phyloP scores from a whole-genome alignment of 2,113 vertebrate genomes.

The Oreochromis niloticus region DNA sequence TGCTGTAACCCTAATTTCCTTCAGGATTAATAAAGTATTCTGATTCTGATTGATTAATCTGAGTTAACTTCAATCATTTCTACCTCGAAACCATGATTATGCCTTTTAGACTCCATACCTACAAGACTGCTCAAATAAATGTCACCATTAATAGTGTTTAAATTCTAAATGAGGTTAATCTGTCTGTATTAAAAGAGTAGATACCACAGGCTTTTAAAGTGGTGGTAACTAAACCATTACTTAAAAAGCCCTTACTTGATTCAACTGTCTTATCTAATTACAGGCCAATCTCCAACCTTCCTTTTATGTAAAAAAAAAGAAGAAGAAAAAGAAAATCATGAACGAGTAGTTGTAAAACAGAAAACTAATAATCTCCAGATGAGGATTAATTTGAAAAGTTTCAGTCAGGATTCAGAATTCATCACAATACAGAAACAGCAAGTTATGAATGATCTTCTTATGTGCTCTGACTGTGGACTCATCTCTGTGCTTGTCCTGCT shows the following conservation, averaged over 20 bases:
- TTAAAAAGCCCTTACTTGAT: background rate
- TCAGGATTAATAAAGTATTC: too few relatives aligned
- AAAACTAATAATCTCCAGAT: background rate
- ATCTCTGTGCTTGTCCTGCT: too few relatives aligned
- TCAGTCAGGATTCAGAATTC: too few relatives aligned
- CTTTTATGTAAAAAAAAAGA: background rate
- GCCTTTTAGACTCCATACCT: background rate
- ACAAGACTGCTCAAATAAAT: background rate
- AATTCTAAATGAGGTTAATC: background rate
- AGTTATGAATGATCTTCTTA: too few relatives aligned
- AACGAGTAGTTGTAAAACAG: background rate
- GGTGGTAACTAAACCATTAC: background rate
- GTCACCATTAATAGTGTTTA: background rate
- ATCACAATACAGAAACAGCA: too few relatives aligned
- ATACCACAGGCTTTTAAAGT: background rate
- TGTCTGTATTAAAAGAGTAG: background rate
- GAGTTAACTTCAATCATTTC: background rate
- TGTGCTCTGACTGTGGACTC: too few relatives aligned
- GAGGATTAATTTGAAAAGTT: background rate
- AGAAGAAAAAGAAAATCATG: background rate
- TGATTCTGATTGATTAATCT: too few relatives aligned
- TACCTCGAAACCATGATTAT: background rate
- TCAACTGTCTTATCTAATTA: background rate
- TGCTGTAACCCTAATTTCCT: too few relatives aligned
- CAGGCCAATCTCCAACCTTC: background rate